A percentile compares a stretch with the other conserved stretches of the same genome.
Evolutionary conservation across 2,888 invertebrate genomes (phyloP).

Genomic region (Melieria picta): DNA sequence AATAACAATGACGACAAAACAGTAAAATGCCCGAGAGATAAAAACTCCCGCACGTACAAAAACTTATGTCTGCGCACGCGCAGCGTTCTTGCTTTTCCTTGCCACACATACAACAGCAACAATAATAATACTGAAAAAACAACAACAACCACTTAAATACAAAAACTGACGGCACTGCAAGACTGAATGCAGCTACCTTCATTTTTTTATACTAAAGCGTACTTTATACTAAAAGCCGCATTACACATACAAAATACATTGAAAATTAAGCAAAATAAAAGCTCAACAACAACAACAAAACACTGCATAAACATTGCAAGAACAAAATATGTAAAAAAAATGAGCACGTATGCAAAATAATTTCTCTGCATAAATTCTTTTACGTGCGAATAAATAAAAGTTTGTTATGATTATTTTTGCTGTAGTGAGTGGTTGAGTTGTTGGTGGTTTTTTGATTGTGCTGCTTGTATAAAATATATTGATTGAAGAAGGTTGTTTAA

Average conservation of each 20-base stretch:
- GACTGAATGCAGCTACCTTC: neutral
- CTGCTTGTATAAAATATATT: neutral
- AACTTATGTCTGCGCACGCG: conserved; percentile 21
- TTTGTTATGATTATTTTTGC: neutral
- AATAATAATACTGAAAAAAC: neutral
- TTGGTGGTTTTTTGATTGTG: neutral
- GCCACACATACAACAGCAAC: neutral
- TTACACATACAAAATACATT: neutral
- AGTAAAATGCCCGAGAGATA: neutral
- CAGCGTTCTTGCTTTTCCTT: neutral
- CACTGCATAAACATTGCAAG: neutral
- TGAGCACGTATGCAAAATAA: conserved; percentile 10
- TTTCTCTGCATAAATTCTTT: conserved; percentile 13
- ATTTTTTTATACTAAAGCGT: neutral
- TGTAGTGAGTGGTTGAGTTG: neutral
- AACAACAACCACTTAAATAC: no score
- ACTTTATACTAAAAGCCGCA: neutral
- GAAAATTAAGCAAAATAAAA: neutral
- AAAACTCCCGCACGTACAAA: conserved; percentile 30
- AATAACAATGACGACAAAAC: conserved; percentile 18
- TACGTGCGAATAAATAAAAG: conserved; percentile 10
- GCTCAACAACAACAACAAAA: neutral
- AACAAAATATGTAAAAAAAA: neutral
- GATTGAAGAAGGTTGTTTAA: no score
- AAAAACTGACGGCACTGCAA: neutral